Evolutionary conservation across 2,797 vertebrate genomes (phyloP), one percentile per base, ranked within the genome.

Genomic region (Cyprinella venusta): DNA sequence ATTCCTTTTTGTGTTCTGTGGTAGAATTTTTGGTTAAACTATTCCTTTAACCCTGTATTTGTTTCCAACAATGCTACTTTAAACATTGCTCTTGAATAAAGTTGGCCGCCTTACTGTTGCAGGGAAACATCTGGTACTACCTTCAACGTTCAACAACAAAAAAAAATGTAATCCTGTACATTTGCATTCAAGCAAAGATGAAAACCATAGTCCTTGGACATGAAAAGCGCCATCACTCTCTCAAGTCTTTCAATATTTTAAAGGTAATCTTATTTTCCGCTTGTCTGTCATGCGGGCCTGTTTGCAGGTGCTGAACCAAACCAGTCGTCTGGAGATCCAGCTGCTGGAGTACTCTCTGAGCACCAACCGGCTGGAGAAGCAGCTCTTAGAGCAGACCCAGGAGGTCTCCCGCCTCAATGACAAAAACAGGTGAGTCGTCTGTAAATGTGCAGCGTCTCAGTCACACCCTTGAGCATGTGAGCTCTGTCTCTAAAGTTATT

Each of bases 251-350:
- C 64, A 67, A 81, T 64, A 76, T 76, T 83, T 3, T 76, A 67
- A 76, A 54, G 64, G 50, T 33, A 68, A 69, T 78, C 8, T 59
- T 8, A 77, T 78, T 72, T 76, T 76, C 54, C 50, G 24, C 61
- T 40, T 76, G 21, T 68, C 54, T 82, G n/a, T 64, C 72, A 79
- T 80, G 9, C 63, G 59, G 42, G 21, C 15, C 48, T 48, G 83
- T 88, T 72, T 84, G 10, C 85, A 96, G 96, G 94, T 96, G 79
- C 87, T 96, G 86, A 97, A 96, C 87, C 95, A 96, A 87, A 96
- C 95, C 18, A 95, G 94, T 68, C 93, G 95, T 79, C 88, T 96
- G 83, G 95, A 96, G 92, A 95, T 96, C 82, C 96, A 96, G 90
- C 89, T 96, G 85, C 87, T 96, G 9, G 96, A 96, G 85, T 94